Base-by-base conservation (phyloP, 1,140 invertebrate genomes). In the Caenorhabditis tropicalis region DNA sequence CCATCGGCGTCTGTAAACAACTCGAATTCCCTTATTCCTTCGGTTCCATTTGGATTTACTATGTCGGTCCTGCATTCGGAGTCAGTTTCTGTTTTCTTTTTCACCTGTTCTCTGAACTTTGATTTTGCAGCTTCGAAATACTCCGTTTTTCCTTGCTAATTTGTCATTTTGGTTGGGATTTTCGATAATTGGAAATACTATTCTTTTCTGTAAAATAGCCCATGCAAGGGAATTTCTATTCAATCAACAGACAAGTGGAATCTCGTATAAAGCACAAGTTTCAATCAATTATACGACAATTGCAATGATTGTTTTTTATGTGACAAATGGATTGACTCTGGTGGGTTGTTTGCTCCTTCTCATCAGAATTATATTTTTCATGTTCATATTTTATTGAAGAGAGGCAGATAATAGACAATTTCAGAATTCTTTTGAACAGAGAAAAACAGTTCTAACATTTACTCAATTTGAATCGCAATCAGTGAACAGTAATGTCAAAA, bases 261-360 rank as follows among this genome's bases (percentile, higher is more conserved):
- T 27, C 33, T 74, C 65, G 10, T 43, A 43, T 31, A 74, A 43
- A 74, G 65, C 65, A 10, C 36, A 43, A 43, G 65, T 43, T 19
- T 74, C 65, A 43, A 74, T 74, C 10, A 74, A 19, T 2, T 74
- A 74, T 46, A 74, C 65, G 15, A 74, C 65, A 43, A 74, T 74
- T 74, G 65, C 65, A 27, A 74, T 74, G 65, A 74, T 74, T 24
- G 65, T 74, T 7, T 74, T 74, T 46, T 74, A 74, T 43, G 36
- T 74, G 21, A 43, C 36, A 9, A 74, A 74, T 74, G 65, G 65
- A 15, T 46, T 74, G 2, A 43, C 65, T 74, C 7, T 74, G 65
- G 65, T 74, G 1, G 16, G 65, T 56, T 16, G 19, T n/a, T 21
- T 21, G 19, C 1, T n/a, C n/a, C 9, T n/a, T n/a, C n/a, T n/a